Conservation (phyloP, 2,888 invertebrate genomes). For the Amorpha juglandis region DNA sequence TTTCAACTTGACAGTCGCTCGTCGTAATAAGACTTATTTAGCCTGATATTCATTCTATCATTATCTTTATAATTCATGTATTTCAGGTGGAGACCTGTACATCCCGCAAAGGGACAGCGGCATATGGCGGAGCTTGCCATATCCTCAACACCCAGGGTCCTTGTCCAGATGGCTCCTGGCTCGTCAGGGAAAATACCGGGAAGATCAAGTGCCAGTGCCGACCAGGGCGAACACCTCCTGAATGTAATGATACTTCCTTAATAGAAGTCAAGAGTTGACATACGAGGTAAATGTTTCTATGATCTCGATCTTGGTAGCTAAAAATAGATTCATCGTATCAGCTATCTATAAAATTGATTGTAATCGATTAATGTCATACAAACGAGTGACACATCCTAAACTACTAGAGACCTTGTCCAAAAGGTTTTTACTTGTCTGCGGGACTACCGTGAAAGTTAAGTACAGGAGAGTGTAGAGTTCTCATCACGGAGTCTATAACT, state of each 20-base stretch:
- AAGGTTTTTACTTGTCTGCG: neutral
- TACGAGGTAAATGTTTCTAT: slow-evolving; percentile 7
- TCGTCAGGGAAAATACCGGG: slow-evolving; percentile 58
- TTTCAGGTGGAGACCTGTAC: slow-evolving; percentile 81
- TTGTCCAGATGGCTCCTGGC: slow-evolving; percentile 87
- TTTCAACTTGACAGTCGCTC: no score
- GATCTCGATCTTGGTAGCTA: slow-evolving; percentile 14
- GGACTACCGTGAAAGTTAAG: no score
- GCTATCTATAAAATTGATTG: neutral
- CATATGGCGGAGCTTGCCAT: slow-evolving; percentile 88
- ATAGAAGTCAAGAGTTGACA: slow-evolving; percentile 44
- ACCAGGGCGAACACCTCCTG: slow-evolving; percentile 69
- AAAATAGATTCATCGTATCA: neutral
- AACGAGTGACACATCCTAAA: neutral
- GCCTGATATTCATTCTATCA: no score
- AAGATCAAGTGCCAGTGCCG: slow-evolving; percentile 87
- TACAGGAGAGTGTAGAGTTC: no score
- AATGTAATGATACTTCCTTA: slow-evolving; percentile 46
- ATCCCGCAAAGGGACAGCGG: slow-evolving; percentile 85
- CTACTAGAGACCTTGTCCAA: neutral
- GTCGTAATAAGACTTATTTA: no score
- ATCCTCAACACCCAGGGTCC: slow-evolving; percentile 91
- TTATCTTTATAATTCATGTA: neutral
- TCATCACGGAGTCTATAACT: no score
- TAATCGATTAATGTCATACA: neutral